A percentile compares a stretch with the other conserved stretches of the same genome.
phyloP scores from a whole-genome alignment of 2,113 vertebrate species.

The Cettia cetti region DNA sequence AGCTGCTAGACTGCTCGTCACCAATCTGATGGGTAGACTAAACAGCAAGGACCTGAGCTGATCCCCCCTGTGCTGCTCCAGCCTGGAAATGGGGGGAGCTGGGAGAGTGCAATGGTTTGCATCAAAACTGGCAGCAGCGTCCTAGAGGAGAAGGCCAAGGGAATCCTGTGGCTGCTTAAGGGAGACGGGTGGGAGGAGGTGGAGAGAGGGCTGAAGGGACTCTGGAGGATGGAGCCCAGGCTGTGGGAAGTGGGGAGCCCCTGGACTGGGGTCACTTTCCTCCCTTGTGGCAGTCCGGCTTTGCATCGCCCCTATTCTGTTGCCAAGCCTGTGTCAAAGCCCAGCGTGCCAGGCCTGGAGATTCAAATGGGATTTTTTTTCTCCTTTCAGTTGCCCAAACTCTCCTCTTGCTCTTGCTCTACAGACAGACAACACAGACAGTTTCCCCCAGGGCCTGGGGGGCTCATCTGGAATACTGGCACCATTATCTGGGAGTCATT shows the following conservation, averaged over 20 bases:
- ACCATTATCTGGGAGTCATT: neutral
- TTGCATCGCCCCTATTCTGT: neutral
- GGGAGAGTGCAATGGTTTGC: conserved; percentile 71
- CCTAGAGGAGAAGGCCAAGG: conserved; percentile 67
- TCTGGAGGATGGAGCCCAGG: neutral
- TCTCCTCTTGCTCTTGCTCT: neutral
- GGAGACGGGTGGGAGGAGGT: neutral
- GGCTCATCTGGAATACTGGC: neutral
- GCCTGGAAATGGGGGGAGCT: conserved; percentile 57
- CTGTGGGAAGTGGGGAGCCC: neutral
- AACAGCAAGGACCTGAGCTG: conserved; percentile 79
- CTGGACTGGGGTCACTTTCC: neutral
- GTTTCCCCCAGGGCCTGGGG: neutral
- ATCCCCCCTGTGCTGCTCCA: conserved; percentile 38
- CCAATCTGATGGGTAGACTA: conserved; percentile 93
- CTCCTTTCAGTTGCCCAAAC: neutral
- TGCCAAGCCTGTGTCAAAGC: neutral
- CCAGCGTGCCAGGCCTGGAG: accelerated
- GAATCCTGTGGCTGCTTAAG: conserved; percentile 47
- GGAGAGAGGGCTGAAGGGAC: neutral
- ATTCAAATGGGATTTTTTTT: neutral
- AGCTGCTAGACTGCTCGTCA: conserved; percentile 86
- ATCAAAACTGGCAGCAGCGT: conserved; percentile 76
- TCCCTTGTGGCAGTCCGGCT: neutral
- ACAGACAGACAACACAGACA: neutral